Percentiles rank a stretch among this genome's conserved stretches.
Evolutionary conservation across 2,888 invertebrate genomes (phyloP).

Genomic region (Apantesis nais): DNA sequence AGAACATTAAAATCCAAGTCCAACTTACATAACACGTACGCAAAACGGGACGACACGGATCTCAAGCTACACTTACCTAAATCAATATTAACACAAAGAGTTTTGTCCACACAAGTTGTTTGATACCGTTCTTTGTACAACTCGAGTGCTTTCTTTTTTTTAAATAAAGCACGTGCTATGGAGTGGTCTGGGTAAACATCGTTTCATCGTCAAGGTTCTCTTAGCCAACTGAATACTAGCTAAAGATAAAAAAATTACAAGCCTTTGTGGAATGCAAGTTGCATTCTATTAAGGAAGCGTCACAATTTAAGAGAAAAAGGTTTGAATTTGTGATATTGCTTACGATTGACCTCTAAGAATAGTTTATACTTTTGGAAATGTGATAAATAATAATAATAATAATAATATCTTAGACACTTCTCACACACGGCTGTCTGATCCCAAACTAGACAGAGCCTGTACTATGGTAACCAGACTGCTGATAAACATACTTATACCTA

Average conservation of each 20-base stretch:
- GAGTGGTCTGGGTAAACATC: background rate
- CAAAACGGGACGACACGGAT: constrained; percentile 15
- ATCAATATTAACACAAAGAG: constrained; percentile 28
- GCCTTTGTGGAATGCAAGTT: background rate
- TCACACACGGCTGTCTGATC: no score
- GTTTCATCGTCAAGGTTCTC: background rate
- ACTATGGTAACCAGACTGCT: no score
- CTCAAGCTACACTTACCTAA: constrained; percentile 11
- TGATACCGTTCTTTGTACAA: constrained; percentile 21
- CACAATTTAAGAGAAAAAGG: no score
- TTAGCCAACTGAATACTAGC: background rate
- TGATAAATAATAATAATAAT: no score
- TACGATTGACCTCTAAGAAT: no score
- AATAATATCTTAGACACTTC: no score
- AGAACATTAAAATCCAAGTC: background rate
- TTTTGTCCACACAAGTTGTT: constrained; percentile 13
- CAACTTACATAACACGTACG: background rate
- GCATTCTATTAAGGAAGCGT: no score
- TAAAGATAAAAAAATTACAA: background rate
- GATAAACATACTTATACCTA: no score
- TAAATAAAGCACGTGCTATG: constrained; percentile 19
- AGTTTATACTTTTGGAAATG: no score
- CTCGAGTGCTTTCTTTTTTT: background rate
- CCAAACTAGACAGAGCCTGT: no score
- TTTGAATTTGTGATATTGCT: no score